A percentile compares a stretch with the other conserved stretches of the same genome.
phyloP scores from a whole-genome alignment of 2,113 vertebrate genomes.

The Rhabdornis inornatus region DNA sequence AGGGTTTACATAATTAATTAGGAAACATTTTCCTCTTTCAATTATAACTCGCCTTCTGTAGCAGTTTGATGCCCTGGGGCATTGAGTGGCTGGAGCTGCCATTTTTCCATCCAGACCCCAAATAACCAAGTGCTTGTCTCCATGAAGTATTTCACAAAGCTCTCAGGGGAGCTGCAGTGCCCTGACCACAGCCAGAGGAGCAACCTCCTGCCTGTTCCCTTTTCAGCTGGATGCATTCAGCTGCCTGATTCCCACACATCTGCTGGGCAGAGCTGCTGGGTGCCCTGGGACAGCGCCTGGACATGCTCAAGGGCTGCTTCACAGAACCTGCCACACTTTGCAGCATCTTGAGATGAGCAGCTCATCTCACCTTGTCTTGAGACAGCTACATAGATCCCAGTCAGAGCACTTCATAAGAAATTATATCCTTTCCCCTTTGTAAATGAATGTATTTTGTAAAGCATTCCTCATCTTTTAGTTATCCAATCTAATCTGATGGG shows the following conservation, averaged over 20 bases:
- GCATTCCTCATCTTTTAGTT: not conserved
- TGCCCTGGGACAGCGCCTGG: not conserved
- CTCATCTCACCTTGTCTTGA: not conserved
- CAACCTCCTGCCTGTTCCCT: not conserved
- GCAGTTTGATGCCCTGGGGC: not conserved
- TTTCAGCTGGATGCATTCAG: not conserved
- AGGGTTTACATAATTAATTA: not conserved
- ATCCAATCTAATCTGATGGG: not conserved
- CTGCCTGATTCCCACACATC: not conserved
- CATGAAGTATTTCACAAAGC: not conserved
- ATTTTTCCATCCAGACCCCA: not conserved
- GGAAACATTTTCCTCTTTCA: not conserved
- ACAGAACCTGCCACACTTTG: not conserved
- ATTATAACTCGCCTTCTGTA: not conserved
- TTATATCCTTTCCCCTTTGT: not conserved
- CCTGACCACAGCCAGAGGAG: not conserved
- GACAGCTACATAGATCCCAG: not conserved
- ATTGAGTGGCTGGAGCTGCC: not conserved
- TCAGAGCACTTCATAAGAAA: not conserved
- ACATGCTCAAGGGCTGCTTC: not conserved
- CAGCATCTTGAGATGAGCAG: not conserved
- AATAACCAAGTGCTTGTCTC: not conserved
- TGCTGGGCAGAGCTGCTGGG: accelerated
- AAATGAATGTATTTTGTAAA: not conserved
- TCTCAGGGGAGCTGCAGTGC: not conserved